These are phyloP conservation scores for Catocala nupta DNA, from an alignment of 2,888 invertebrate species.

Conservation along the genomic window DNA sequence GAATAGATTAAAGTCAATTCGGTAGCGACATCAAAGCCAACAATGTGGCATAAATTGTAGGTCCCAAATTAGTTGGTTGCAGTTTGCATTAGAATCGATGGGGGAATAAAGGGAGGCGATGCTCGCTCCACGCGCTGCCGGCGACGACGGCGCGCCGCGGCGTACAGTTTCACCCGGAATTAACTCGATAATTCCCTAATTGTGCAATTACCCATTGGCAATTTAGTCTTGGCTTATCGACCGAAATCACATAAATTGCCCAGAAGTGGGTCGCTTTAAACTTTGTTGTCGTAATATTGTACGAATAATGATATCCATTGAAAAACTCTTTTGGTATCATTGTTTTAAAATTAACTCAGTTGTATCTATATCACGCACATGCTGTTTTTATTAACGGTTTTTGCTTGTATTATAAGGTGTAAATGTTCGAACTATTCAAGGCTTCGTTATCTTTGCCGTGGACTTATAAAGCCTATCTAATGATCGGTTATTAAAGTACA, in stretches of 20 bases:
- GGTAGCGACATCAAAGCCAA: slow-evolving; percentile 61
- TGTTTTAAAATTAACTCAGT: slow-evolving; percentile 15
- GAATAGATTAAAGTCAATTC: slow-evolving; percentile 43
- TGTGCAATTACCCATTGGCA: slow-evolving; percentile 80
- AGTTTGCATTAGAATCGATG: slow-evolving; percentile 79
- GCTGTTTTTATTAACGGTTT: background rate
- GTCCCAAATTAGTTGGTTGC: slow-evolving; percentile 62
- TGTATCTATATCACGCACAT: background rate
- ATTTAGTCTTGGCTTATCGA: slow-evolving; percentile 75
- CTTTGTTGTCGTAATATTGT: slow-evolving; percentile 39
- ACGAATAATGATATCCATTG: slow-evolving; percentile 32
- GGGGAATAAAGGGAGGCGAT: slow-evolving; percentile 48
- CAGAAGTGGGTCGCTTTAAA: slow-evolving; percentile 49
- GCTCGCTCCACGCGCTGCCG: slow-evolving; percentile 35
- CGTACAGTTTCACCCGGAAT: slow-evolving; percentile 81
- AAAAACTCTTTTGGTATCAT: slow-evolving; percentile 10
- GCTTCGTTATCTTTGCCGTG: background rate
- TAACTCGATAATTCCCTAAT: slow-evolving; percentile 85
- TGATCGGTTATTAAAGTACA: too few species aligned
- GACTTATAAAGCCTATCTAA: too few species aligned
- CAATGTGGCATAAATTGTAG: slow-evolving; percentile 75
- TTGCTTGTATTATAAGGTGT: slow-evolving; percentile 5
- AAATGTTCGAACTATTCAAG: background rate
- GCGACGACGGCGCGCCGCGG: slow-evolving; percentile 57
- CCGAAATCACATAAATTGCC: slow-evolving; percentile 54